A percentile compares a stretch with the other conserved stretches of the same genome.
phyloP scores from a whole-genome alignment of 2,888 invertebrate genomes.

The Escarpia spicata region DNA sequence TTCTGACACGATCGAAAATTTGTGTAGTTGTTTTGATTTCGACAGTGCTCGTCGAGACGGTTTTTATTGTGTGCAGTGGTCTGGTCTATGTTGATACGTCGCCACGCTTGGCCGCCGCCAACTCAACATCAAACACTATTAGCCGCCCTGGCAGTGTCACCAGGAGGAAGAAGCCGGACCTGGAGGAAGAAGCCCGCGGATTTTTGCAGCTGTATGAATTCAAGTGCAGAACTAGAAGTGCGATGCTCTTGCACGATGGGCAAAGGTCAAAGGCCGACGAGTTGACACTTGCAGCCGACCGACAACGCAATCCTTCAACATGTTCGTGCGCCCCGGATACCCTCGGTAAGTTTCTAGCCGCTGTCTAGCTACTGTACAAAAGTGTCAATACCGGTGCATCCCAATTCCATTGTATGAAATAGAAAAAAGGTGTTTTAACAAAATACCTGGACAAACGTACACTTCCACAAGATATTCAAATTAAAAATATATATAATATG shows the following conservation, averaged over 20 bases:
- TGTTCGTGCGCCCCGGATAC: neutral
- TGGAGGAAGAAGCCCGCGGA: neutral
- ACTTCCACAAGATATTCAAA: too few species aligned
- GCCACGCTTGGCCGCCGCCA: neutral
- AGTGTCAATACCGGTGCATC: neutral
- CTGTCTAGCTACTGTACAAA: neutral
- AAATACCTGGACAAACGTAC: too few species aligned
- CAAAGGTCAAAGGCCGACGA: neutral
- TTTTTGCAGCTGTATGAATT: neutral
- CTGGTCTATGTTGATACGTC: neutral
- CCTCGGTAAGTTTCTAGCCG: neutral
- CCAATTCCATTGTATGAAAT: neutral
- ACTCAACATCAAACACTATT: neutral
- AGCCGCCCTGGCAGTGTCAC: neutral
- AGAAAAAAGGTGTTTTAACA: too few species aligned
- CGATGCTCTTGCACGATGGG: neutral
- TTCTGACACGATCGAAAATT: conserved; percentile 12
- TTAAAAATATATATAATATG: too few species aligned
- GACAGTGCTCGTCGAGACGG: neutral
- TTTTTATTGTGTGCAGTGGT: neutral
- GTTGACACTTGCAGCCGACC: neutral
- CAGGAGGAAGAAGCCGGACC: too few species aligned
- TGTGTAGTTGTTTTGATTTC: neutral
- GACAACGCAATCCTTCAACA: neutral
- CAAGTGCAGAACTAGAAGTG: neutral